A percentile compares a stretch with the other conserved stretches of the same genome.
These are phyloP conservation scores for Cyprinus carpio DNA, from an alignment of 2,113 vertebrate genomes.

Conservation along the genomic window DNA sequence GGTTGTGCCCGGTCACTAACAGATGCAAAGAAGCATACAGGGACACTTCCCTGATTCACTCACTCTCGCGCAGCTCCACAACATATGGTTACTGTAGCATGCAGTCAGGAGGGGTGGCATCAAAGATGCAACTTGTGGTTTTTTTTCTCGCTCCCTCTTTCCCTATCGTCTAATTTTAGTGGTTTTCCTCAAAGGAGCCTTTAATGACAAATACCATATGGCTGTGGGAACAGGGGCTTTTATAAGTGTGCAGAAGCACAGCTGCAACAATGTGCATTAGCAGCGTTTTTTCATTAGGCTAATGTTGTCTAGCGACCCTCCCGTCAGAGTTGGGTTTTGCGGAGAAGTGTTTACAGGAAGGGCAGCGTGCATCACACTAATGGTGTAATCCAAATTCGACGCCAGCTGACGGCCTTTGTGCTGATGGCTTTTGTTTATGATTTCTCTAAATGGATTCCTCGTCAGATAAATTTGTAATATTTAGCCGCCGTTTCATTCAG, in stretches of 20 bases:
- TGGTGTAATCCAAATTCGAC: slow-evolving; percentile 91
- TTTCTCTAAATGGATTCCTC: slow-evolving; percentile 36
- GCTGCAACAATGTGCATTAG: slow-evolving; percentile 98
- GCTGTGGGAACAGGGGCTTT: slow-evolving; percentile 88
- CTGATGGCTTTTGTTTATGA: slow-evolving; percentile 68
- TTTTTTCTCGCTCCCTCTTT: slow-evolving; percentile 66
- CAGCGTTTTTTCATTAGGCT: slow-evolving; percentile 96
- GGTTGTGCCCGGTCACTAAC: slow-evolving; percentile 75
- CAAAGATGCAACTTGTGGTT: slow-evolving; percentile 92
- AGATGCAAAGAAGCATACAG: slow-evolving; percentile 76
- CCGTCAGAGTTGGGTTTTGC: slow-evolving; percentile 85
- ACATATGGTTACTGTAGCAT: slow-evolving; percentile 98
- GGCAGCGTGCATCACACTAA: slow-evolving; percentile 91
- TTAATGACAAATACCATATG: slow-evolving; percentile 99
- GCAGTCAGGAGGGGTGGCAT: slow-evolving; percentile 89
- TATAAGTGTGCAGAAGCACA: slow-evolving; percentile 94
- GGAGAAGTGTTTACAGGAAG: slow-evolving; percentile 96
- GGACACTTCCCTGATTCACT: slow-evolving; percentile 73
- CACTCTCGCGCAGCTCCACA: slow-evolving; percentile 68
- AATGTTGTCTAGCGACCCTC: slow-evolving; percentile 89
- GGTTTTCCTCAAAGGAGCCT: slow-evolving; percentile 97
- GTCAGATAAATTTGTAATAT: slow-evolving; percentile 34
- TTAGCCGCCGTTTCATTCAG: slow-evolving; percentile 17
- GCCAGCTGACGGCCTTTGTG: slow-evolving; percentile 87
- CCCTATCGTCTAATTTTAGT: slow-evolving; percentile 95